Evolutionary conservation across 1,140 invertebrate species (phyloP), one percentile per base, ranked within the genome.

Genomic region (Drosophila ironensis): DNA sequence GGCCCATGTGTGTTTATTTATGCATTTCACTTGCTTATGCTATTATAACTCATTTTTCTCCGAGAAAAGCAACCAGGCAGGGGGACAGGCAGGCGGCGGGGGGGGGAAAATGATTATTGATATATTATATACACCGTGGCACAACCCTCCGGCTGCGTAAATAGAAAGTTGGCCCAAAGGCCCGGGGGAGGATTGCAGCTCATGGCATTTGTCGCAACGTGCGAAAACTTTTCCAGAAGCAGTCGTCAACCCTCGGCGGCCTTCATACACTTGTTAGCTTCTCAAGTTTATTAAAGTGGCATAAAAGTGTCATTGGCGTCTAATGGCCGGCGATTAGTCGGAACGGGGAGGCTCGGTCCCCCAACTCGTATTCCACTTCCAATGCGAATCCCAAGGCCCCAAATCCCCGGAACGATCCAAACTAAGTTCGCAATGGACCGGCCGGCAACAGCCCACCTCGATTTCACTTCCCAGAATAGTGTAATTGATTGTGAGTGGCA

Each of bases 281-380:
- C 60, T 75, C 40, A 84, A 88, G 77, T 88, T 88, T 88, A 88
- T 88, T 88, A 84, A 84, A 84, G 84, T 76, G 74, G 71, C 84
- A 84, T 88, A 88, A 88, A 88, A 88, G 71, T 88, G 84, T 84
- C 84, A 75, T 88, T 84, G 74, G 68, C 71, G 63, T 68, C 74
- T 88, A 88, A 88, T 88, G 84, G 50, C 24, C 42, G 38, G 63
- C 86, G 84, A 88, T 88, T 84, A 88, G 74, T 60, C 71, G 73
- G 17, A 61, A 37, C 14, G 22, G 2, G 25, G 22, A 61, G 12
- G n/a, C 50, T 19, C 22, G 20, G 24, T 41, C 54, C 50, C 27
- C 9, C 22, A 50, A 27, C 12, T 20, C 45, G n/a, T n/a, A n/a
- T n/a, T n/a, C n/a, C n/a, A n/a, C n/a, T n/a, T n/a, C n/a, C n/a